Evolutionary conservation across 2,888 invertebrate species (phyloP).

Genomic region (Onchidella celtica): DNA sequence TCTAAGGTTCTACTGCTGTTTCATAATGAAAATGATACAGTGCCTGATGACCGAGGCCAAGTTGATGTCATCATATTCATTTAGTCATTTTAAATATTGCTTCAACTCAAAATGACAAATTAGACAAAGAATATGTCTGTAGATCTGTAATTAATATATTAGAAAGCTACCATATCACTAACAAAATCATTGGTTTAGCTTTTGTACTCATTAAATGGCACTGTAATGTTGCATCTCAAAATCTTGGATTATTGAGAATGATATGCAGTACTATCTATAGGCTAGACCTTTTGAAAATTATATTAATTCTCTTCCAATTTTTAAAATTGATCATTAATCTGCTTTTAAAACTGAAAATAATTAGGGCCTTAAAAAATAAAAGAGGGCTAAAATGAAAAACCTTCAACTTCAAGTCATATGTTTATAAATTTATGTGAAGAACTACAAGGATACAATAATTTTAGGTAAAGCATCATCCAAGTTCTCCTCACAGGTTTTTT

Average conservation of each 20-base stretch:
- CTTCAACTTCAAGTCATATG: too few relatives aligned
- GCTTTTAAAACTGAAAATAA: neutral
- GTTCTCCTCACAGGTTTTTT: slow-evolving; percentile 63
- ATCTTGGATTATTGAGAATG: too few relatives aligned
- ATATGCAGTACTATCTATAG: too few relatives aligned
- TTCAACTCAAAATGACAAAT: neutral
- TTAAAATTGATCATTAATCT: neutral
- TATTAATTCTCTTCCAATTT: neutral
- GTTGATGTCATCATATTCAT: too few relatives aligned
- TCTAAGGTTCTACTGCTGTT: too few relatives aligned
- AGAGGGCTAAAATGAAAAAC: too few relatives aligned
- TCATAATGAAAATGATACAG: too few relatives aligned
- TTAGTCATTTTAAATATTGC: neutral
- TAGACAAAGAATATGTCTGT: neutral
- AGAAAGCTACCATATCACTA: neutral
- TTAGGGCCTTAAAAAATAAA: too few relatives aligned
- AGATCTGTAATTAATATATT: neutral
- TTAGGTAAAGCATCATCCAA: slow-evolving; percentile 65
- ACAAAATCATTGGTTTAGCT: neutral
- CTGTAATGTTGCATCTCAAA: neutral
- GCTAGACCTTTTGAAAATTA: too few relatives aligned
- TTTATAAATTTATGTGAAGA: too few relatives aligned
- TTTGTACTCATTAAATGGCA: neutral
- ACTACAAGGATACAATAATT: slow-evolving; percentile 75
- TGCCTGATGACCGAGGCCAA: too few relatives aligned